Evolutionary conservation across 2,113 vertebrate genomes (phyloP).

Genomic region (Ornithorhynchus anatinus): DNA sequence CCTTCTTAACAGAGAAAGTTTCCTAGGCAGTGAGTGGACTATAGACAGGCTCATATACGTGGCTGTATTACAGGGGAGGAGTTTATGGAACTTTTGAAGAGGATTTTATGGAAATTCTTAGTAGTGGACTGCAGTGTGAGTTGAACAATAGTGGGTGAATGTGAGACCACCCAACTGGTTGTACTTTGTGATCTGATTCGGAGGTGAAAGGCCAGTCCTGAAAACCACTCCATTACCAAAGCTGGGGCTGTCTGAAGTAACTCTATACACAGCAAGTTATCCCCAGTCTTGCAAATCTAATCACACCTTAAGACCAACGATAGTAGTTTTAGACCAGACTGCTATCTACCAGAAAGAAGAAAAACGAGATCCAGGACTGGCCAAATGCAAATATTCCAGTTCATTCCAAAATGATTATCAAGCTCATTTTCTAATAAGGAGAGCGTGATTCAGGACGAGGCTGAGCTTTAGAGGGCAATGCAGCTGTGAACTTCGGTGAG

Average conservation of each 20-base stretch:
- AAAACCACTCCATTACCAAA: not conserved
- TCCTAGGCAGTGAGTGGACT: not conserved
- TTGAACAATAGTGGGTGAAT: not conserved
- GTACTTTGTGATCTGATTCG: not conserved
- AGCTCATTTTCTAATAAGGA: not conserved
- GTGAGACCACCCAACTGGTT: not conserved
- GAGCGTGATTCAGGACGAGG: not conserved
- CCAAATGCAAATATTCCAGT: fast-evolving
- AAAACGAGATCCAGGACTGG: not conserved
- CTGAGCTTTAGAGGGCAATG: not conserved
- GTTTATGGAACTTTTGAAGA: not conserved
- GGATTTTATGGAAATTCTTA: not conserved
- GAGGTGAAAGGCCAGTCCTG: not conserved
- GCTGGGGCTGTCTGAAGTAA: not conserved
- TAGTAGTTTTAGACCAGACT: too few relatives aligned
- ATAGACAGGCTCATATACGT: not conserved
- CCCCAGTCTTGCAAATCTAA: too few relatives aligned
- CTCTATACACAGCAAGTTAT: too few relatives aligned
- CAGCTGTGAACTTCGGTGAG: not conserved
- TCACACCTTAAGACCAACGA: too few relatives aligned
- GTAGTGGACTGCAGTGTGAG: not conserved
- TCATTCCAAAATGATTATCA: too few relatives aligned
- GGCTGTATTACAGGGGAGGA: fast-evolving
- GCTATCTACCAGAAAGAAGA: not conserved
- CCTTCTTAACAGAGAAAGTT: not conserved